Evolutionary conservation across 2,797 vertebrate genomes (phyloP), one percentile per base, ranked within the genome.

Genomic region (Pitangus sulphuratus): DNA sequence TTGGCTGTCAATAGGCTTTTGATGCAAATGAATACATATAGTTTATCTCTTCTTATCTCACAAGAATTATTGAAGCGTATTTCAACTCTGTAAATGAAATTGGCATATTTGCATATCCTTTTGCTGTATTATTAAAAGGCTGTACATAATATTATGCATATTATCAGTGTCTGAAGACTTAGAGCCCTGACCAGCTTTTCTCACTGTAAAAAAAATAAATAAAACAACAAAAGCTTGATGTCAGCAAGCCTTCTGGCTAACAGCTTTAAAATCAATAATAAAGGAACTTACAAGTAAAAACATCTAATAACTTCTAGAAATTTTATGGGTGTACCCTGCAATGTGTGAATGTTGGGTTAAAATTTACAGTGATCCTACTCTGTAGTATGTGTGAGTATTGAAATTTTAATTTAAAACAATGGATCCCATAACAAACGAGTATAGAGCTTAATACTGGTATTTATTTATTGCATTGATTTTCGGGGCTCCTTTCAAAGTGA

Each of bases 11-110:
- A 21, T 71, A 53, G 30, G 40, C 50, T 95, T 96, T 87, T 92
- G 79, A 95, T 94, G 88, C 62, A 85, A 95, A 75, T 94, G 93
- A 89, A 68, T 81, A 53, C 42, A 80, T 70, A 88, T 25, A 89
- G 69, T 96, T 95, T 89, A 91, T 94, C 94, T 94, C 69, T 60
- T 95, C 56, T 93, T 90, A 83, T 87, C 69, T 97, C 85, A 81
- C 82, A 60, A 91, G 92, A 96, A 87, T 88, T 96, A 94, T 12
- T 93, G 83, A 97, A 96, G 91, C 61, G 80, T 57, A 80, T 78
- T 89, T 84, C 93, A 71, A 86, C 35, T 84, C 90, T 94, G 88
- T 90, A 96, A 97, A 97, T 80, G 44, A 87, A 95, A 95, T 16
- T 26, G 26, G 19, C 68, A 21, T 86, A 84, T 96, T 96, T 97